Evolutionary conservation across 2,797 vertebrate genomes (phyloP).

Genomic region (Rhadinocentrus ornatus): DNA sequence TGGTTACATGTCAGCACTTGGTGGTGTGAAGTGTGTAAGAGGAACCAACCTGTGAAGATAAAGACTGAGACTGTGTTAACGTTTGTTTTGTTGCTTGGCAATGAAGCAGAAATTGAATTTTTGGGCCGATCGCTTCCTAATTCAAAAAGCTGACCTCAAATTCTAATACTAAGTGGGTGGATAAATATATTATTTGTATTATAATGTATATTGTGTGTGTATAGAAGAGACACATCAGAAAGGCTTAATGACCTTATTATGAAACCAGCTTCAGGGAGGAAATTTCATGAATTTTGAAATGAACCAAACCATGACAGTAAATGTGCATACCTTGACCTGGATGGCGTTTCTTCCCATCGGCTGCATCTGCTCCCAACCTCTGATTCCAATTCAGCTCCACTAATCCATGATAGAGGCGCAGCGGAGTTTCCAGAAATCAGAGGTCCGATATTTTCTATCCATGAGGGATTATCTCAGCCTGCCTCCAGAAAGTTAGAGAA

Average conservation of each 20-base stretch:
- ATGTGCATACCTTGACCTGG: constrained; percentile 61
- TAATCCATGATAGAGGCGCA: constrained; percentile 62
- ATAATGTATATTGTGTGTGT: constrained; percentile 7
- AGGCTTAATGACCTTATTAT: constrained; percentile 59
- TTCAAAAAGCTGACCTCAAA: constrained; percentile 64
- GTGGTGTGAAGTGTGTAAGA: constrained; percentile 22
- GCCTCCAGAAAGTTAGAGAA: constrained; percentile 16
- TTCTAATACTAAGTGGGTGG: constrained; percentile 50
- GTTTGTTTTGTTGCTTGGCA: constrained; percentile 38
- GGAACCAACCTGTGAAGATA: constrained; percentile 21
- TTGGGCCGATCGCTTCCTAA: constrained; percentile 48
- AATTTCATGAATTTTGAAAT: constrained; percentile 65
- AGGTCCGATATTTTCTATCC: constrained; percentile 63
- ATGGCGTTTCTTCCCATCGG: constrained; percentile 26
- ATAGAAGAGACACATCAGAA: constrained; percentile 14
- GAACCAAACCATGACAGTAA: constrained; percentile 49
- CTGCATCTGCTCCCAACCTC: constrained; percentile 45
- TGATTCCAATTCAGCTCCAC: constrained; percentile 57
- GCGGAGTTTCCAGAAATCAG: constrained; percentile 51
- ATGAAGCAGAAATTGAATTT: constrained; percentile 73
- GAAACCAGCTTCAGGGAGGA: constrained; percentile 35
- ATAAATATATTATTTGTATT: constrained; percentile 55
- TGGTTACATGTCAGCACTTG: constrained; percentile 27
- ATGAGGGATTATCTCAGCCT: constrained; percentile 62
- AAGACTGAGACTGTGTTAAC: constrained; percentile 26